These are phyloP conservation scores for Perodicticus potto DNA, from an alignment of 2,797 vertebrate genomes.

Conservation along the genomic window DNA sequence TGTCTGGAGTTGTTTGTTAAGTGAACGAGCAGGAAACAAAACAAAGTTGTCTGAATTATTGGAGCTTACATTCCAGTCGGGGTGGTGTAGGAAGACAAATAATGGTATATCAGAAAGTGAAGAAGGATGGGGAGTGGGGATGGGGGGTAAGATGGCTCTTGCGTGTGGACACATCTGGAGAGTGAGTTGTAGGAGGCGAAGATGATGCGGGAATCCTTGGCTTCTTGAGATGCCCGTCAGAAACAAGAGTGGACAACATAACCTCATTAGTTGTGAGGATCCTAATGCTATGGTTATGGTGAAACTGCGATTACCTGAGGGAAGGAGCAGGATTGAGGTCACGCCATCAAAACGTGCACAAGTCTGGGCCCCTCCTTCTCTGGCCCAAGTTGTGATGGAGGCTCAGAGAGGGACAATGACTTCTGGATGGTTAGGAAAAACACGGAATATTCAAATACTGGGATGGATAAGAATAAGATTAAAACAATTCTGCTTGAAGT, in stretches of 20 bases:
- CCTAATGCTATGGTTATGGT: not conserved
- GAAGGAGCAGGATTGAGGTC: not conserved
- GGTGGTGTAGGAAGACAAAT: not conserved
- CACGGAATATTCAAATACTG: not conserved
- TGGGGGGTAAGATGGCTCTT: not conserved
- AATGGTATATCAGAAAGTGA: not conserved
- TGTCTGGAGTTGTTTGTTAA: not conserved
- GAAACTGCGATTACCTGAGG: not conserved
- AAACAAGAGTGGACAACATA: not conserved
- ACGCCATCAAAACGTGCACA: accelerated
- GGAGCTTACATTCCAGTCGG: not conserved
- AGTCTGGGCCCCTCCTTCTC: no score
- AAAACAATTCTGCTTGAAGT: not conserved
- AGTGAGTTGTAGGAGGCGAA: not conserved
- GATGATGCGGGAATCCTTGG: not conserved
- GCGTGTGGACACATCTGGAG: not conserved
- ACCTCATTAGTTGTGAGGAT: not conserved
- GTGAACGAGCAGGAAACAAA: not conserved
- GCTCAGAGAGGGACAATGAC: not conserved
- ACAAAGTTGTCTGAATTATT: not conserved
- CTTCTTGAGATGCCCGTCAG: not conserved
- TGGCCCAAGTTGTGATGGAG: not conserved
- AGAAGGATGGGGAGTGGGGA: no score
- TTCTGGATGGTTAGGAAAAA: not conserved
- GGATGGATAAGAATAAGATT: not conserved